Evolutionary conservation across 2,797 vertebrate species (phyloP).

Genomic region (Parauchenoglanis punctatus): DNA sequence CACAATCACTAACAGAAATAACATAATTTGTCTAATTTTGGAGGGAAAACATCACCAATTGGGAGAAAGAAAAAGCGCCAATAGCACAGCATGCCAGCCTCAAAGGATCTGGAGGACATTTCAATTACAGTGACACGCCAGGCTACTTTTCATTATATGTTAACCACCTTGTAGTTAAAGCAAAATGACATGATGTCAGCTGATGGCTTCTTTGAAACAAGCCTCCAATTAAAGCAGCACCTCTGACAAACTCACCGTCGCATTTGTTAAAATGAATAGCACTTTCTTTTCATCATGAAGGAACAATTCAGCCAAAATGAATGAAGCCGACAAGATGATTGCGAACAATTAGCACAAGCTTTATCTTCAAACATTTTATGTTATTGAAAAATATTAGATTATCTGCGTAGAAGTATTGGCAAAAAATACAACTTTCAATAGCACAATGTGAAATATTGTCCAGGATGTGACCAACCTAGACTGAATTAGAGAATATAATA

Average conservation of each 20-base stretch:
- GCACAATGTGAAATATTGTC: background rate
- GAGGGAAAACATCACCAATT: background rate
- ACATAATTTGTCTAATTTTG: background rate
- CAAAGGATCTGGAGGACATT: background rate
- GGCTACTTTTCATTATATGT: background rate
- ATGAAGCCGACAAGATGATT: background rate
- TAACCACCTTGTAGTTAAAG: background rate
- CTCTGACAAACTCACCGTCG: background rate
- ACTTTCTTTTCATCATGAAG: background rate
- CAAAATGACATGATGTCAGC: background rate
- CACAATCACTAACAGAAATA: background rate
- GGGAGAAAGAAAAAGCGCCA: background rate
- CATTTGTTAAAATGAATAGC: background rate
- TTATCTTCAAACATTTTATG: background rate
- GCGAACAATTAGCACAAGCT: background rate
- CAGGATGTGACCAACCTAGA: background rate
- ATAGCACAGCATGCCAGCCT: background rate
- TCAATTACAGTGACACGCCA: background rate
- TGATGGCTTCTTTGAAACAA: background rate
- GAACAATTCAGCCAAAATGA: background rate
- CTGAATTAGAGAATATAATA: background rate
- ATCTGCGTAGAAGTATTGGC: background rate
- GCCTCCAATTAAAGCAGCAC: background rate
- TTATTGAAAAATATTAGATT: background rate
- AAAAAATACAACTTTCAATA: background rate